Conservation (phyloP, 2,113 vertebrate genomes). For the Cepphus grylle region DNA sequence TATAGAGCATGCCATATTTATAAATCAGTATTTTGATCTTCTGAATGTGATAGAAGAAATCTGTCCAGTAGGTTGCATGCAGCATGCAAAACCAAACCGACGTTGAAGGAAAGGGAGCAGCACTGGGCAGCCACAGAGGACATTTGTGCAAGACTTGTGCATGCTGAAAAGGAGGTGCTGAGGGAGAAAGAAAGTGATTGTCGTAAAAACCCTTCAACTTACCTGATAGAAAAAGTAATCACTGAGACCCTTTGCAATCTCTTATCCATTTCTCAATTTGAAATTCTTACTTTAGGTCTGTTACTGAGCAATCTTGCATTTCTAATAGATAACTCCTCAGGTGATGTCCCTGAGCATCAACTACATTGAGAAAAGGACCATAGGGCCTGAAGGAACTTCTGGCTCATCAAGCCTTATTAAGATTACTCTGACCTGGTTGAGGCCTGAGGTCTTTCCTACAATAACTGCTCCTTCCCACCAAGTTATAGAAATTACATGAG, state of each 20-base stretch:
- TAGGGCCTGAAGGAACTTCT: neutral
- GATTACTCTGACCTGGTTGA: neutral
- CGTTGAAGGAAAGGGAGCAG: neutral
- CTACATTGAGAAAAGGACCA: neutral
- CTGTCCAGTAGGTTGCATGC: neutral
- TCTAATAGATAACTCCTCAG: neutral
- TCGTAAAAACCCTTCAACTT: neutral
- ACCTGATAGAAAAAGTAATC: neutral
- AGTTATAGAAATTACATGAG: neutral
- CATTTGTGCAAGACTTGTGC: neutral
- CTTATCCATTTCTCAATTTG: neutral
- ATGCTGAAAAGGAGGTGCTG: neutral
- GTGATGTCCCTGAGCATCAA: neutral
- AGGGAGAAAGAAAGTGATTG: neutral
- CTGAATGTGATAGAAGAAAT: neutral
- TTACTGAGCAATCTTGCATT: neutral
- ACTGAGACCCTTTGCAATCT: neutral
- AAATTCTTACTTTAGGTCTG: neutral
- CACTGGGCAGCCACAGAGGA: neutral
- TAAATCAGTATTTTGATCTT: neutral
- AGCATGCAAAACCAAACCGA: neutral
- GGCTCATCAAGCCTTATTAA: neutral
- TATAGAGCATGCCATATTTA: neutral
- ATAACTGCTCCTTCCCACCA: neutral
- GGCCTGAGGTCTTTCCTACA: neutral